Evolutionary conservation across 23 tunicate genomes (phyloP).

Genomic region (Diplosoma virens): DNA sequence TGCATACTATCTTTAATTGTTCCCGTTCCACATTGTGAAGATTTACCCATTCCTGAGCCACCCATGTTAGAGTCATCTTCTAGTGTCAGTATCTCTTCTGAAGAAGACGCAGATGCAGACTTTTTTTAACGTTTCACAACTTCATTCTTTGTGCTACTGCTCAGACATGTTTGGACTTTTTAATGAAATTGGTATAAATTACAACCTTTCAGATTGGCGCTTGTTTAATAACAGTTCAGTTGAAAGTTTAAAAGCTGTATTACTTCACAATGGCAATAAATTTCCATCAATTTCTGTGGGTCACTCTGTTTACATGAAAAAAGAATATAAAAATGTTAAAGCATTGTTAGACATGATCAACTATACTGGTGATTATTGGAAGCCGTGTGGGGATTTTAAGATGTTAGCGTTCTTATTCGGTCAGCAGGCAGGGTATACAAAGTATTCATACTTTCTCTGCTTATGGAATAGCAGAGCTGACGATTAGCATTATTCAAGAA

Average conservation of each 20-base stretch:
- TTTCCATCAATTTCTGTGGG: slow-evolving; percentile 13
- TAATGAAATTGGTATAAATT: slow-evolving; percentile 17
- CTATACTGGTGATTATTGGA: background rate
- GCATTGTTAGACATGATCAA: slow-evolving; percentile 28
- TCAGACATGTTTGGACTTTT: background rate
- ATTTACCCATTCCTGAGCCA: background rate
- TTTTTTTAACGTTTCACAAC: slow-evolving; percentile 24
- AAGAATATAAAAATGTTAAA: slow-evolving; percentile 20
- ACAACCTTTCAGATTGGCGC: slow-evolving; percentile 11
- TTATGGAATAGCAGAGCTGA: too few relatives aligned
- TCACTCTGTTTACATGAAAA: slow-evolving; percentile 25
- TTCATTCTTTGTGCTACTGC: slow-evolving; percentile 6
- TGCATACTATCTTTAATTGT: slow-evolving; percentile 20
- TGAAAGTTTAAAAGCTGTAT: background rate
- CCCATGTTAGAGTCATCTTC: background rate
- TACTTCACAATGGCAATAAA: slow-evolving; percentile 10
- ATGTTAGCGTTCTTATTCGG: slow-evolving; percentile 16
- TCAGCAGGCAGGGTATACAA: slow-evolving; percentile 4
- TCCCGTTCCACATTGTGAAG: slow-evolving; percentile 4
- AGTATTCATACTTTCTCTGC: slow-evolving; percentile 2
- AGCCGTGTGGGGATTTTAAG: slow-evolving; percentile 25
- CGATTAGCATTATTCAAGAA: too few relatives aligned
- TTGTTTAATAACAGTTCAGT: slow-evolving; percentile 13
- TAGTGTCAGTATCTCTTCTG: background rate
- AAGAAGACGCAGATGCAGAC: slow-evolving; percentile 10